Evolutionary conservation across 2,797 vertebrate species (phyloP).

Genomic region (Leptatherina wallacei): DNA sequence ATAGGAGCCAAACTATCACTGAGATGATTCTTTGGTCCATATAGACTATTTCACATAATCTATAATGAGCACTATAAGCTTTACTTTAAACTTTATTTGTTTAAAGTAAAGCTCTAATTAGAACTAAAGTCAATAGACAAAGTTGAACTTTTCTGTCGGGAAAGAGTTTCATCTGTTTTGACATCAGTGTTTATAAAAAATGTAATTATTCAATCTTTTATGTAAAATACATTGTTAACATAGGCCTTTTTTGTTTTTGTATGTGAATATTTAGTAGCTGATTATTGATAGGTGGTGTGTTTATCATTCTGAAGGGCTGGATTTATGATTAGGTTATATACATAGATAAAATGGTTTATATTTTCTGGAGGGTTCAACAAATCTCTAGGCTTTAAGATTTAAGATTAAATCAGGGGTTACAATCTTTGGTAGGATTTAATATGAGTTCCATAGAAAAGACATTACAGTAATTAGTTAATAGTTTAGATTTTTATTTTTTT

Average conservation of each 20-base stretch:
- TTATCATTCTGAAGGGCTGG: not conserved
- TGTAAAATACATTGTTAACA: not conserved
- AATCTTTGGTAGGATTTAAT: not conserved
- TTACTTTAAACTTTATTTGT: not conserved
- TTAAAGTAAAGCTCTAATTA: not conserved
- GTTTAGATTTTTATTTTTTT: no score
- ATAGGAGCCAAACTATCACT: not conserved
- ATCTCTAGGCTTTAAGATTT: not conserved
- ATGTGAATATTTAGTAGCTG: not conserved
- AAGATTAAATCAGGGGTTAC: not conserved
- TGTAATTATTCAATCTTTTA: not conserved
- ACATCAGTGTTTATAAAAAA: not conserved
- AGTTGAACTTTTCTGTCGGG: not conserved
- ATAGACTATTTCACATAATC: not conserved
- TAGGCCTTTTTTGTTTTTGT: not conserved
- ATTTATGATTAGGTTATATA: not conserved
- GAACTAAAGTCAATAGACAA: not conserved
- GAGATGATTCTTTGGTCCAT: not conserved
- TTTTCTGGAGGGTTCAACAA: no score
- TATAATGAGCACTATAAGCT: not conserved
- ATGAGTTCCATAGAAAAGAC: not conserved
- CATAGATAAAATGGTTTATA: no score
- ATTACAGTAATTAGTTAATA: not conserved
- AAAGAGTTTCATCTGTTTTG: not conserved
- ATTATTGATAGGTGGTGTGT: not conserved